A percentile compares a stretch with the other conserved stretches of the same genome.
These are phyloP conservation scores for Valencia hispanica DNA, from an alignment of 2,797 vertebrate species.

Conservation along the genomic window DNA sequence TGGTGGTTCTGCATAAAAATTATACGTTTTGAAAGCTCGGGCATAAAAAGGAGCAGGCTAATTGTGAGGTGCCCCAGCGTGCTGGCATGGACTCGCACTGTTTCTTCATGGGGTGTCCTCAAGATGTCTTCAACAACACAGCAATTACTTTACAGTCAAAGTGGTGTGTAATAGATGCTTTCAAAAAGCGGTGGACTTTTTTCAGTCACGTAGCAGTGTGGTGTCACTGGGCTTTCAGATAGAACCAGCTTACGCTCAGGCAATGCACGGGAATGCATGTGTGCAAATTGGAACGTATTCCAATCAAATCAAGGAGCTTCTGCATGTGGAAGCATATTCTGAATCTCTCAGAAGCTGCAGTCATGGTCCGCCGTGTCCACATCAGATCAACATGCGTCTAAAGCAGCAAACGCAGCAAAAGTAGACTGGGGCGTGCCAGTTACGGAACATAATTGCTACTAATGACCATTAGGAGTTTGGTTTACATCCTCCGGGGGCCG, in stretches of 20 bases:
- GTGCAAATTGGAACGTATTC: constrained; percentile 30
- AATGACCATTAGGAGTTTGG: constrained; percentile 86
- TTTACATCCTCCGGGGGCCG: constrained; percentile 80
- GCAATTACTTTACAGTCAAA: constrained; percentile 58
- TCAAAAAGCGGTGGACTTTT: constrained; percentile 39
- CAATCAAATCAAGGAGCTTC: constrained; percentile 26
- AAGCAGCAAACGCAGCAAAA: constrained; percentile 63
- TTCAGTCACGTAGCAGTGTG: constrained; percentile 25
- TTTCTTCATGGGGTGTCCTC: constrained; percentile 52
- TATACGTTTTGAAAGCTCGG: constrained; percentile 50
- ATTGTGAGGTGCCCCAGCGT: constrained; percentile 54
- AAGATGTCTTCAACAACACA: constrained; percentile 64
- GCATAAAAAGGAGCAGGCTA: constrained; percentile 70
- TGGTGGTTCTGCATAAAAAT: constrained; percentile 72
- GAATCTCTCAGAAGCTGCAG: constrained; percentile 38
- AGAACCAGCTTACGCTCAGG: constrained; percentile 9
- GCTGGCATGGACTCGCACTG: constrained; percentile 40
- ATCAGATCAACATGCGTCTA: constrained; percentile 31
- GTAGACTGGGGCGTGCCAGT: constrained; percentile 69
- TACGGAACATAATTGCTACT: constrained; percentile 83
- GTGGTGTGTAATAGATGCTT: constrained; percentile 52
- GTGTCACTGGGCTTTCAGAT: constrained; percentile 32
- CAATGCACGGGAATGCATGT: neutral
- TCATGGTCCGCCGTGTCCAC: constrained; percentile 45
- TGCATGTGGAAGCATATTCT: constrained; percentile 25